phyloP scores from a whole-genome alignment of 2,797 vertebrate genomes.

The Uromys caudimaculatus region DNA sequence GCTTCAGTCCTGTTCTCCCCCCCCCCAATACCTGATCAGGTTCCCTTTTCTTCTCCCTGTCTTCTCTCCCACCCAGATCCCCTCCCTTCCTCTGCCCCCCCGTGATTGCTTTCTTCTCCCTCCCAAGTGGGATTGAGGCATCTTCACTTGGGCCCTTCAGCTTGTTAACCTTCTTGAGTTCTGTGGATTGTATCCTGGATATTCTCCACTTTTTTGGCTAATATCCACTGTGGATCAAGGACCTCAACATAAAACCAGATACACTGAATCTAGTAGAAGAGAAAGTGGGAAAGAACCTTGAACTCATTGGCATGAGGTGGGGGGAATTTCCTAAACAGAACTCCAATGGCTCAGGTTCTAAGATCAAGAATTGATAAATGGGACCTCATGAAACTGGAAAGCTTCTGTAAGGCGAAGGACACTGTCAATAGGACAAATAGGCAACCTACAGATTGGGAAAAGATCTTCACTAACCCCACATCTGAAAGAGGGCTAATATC shows the following conservation, averaged over 20 bases:
- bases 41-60: background rate
- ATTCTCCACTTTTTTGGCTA: background rate
- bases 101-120: background rate
- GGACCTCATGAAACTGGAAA: too few relatives aligned
- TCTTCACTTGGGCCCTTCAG: background rate
- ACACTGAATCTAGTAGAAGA: background rate
- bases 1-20: background rate
- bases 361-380: too few relatives aligned
- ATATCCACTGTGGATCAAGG: background rate
- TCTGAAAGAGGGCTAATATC: too few relatives aligned
- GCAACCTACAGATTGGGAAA: too few relatives aligned
- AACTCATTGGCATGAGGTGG: too few relatives aligned
- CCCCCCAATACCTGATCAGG: background rate
- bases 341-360: too few relatives aligned
- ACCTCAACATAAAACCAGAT: background rate
- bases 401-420: too few relatives aligned
- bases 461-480: too few relatives aligned
- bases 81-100: background rate
- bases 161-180: background rate
- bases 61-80: background rate
- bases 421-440: too few relatives aligned
- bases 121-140: background rate
- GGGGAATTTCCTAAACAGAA: too few relatives aligned
- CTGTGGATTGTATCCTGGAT: too few relatives aligned
- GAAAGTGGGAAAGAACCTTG: too few relatives aligned